Percentiles rank a stretch among this genome's conserved stretches.
phyloP scores from a whole-genome alignment of 2,113 vertebrate species.

The Melanotaenia duboulayi region DNA sequence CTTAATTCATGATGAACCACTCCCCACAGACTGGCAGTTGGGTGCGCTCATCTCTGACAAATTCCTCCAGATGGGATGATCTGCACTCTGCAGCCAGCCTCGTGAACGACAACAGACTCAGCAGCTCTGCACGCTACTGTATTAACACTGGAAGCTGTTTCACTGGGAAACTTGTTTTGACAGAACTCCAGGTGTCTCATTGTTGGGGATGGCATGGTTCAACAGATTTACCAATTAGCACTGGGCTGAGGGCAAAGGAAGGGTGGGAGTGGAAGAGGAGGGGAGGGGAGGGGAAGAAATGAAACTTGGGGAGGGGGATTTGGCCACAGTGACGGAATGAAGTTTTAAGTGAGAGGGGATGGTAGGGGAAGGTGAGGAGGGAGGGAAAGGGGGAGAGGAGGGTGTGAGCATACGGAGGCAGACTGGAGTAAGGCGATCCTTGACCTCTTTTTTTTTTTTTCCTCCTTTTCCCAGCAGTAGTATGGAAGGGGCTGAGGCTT shows the following conservation, averaged over 20 bases:
- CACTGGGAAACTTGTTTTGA: constrained; percentile 87
- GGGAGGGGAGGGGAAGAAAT: constrained; percentile 41
- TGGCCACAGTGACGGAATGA: constrained; percentile 78
- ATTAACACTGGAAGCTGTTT: constrained; percentile 79
- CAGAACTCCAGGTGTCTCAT: constrained; percentile 90
- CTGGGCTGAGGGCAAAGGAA: constrained; percentile 77
- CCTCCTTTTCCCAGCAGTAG: constrained; percentile 45
- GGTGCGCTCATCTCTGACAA: constrained; percentile 27
- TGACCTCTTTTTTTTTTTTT: constrained; percentile 70
- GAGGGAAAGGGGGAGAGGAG: neutral
- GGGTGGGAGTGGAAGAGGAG: constrained; percentile 41
- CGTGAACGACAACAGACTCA: constrained; percentile 44
- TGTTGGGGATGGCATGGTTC: constrained; percentile 84
- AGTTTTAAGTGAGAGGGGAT: constrained; percentile 58
- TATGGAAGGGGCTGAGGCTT: constrained; percentile 65
- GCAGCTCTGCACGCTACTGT: constrained; percentile 61
- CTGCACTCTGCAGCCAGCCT: constrained; percentile 14
- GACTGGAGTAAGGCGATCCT: constrained; percentile 75
- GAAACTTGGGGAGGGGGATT: constrained; percentile 29
- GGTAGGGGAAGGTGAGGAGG: constrained; percentile 28
- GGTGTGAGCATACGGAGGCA: constrained; percentile 44
- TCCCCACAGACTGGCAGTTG: constrained; percentile 8
- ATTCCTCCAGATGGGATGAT: constrained; percentile 8
- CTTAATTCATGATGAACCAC: constrained; percentile 27
- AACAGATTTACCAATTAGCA: constrained; percentile 88